These are phyloP conservation scores for Doryteuthis pealeii DNA, from an alignment of 1,140 invertebrate genomes.

Conservation along the genomic window DNA sequence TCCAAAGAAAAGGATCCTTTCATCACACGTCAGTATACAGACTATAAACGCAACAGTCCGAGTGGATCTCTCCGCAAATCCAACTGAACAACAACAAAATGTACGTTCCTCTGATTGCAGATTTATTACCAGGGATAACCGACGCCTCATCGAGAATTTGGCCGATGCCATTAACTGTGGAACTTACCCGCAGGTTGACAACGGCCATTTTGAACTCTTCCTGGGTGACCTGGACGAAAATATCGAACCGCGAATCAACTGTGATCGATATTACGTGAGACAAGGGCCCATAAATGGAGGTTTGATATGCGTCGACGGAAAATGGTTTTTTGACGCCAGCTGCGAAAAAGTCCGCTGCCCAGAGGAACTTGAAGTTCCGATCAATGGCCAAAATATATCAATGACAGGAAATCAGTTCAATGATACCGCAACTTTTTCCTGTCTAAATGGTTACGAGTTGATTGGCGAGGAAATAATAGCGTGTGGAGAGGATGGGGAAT, in stretches of 20 bases:
- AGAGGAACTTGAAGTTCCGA: neutral
- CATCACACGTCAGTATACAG: too few relatives aligned
- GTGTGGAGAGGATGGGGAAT: neutral
- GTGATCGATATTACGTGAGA: neutral
- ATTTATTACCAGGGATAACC: neutral
- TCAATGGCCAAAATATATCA: neutral
- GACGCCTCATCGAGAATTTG: neutral
- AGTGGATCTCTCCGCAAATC: too few relatives aligned
- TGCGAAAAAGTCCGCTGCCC: neutral
- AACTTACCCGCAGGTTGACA: neutral
- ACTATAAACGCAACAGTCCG: too few relatives aligned
- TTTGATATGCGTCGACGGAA: neutral
- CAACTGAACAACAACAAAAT: too few relatives aligned
- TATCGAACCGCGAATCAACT: neutral
- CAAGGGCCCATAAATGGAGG: neutral
- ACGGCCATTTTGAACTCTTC: neutral
- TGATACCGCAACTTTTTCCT: neutral
- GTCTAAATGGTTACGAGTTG: neutral
- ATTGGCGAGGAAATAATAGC: neutral
- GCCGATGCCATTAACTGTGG: neutral
- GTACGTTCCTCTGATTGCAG: too few relatives aligned
- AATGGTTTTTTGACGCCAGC: neutral
- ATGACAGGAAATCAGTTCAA: neutral
- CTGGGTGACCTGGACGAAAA: neutral
- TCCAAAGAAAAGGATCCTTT: too few relatives aligned